Conservation (phyloP, 2,113 vertebrate species). For the Circaetus gallicus region DNA sequence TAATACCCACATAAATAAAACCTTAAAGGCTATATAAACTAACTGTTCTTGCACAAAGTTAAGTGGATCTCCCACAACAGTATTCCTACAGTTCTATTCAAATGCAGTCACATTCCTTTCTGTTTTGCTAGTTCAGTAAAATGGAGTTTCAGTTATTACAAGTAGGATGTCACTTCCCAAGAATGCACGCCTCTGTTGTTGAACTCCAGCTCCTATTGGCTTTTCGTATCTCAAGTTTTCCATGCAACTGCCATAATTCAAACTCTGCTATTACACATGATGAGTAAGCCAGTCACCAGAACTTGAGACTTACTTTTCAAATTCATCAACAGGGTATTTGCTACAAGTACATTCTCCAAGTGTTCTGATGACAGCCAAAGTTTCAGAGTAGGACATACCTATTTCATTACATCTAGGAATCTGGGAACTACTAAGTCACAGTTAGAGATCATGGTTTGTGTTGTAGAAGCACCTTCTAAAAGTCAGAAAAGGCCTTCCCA, state of each 20-base stretch:
- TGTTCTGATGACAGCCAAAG: background rate
- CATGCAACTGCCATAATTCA: background rate
- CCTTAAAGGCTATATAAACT: background rate
- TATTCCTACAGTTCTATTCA: background rate
- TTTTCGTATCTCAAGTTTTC: slow-evolving; percentile 47
- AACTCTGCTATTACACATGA: background rate
- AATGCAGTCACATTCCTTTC: slow-evolving; percentile 32
- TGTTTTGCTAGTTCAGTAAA: slow-evolving; percentile 3
- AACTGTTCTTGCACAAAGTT: background rate
- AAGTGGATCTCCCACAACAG: background rate
- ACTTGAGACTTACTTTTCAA: background rate
- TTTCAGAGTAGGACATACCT: background rate
- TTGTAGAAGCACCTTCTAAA: background rate
- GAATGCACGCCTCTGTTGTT: slow-evolving; percentile 30
- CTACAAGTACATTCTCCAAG: background rate
- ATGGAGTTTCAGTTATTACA: slow-evolving; percentile 29
- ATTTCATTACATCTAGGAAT: background rate
- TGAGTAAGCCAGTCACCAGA: slow-evolving; percentile 9
- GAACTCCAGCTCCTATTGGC: slow-evolving; percentile 12
- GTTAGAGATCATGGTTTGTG: background rate
- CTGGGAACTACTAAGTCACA: background rate
- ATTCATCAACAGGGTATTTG: background rate
- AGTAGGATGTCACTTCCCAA: slow-evolving; percentile 41
- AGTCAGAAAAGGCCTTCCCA: background rate
- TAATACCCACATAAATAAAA: background rate